phyloP scores from a whole-genome alignment of 2,113 vertebrate species.

The Urocitellus parryii region DNA sequence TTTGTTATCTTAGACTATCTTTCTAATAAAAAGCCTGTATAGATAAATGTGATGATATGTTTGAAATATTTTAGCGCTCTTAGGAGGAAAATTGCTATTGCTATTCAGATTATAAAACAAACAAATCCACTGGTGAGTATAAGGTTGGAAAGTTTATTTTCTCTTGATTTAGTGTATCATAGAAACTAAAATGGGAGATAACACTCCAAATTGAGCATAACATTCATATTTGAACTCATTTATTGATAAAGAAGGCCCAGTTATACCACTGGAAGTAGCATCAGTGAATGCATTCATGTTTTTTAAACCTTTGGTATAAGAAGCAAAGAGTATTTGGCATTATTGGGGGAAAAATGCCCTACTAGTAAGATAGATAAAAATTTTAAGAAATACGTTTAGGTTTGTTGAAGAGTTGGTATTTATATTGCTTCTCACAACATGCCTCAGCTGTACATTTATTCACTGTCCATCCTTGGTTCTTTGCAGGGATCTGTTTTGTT shows the following conservation, averaged over 20 bases:
- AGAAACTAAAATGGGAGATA: constrained; percentile 38
- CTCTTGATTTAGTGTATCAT: neutral
- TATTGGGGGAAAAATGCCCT: neutral
- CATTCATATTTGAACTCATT: constrained; percentile 13
- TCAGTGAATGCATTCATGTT: neutral
- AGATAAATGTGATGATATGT: constrained; percentile 30
- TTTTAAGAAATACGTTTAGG: constrained; percentile 50
- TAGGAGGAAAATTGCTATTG: constrained; percentile 20
- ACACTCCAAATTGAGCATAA: neutral
- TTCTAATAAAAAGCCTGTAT: constrained; percentile 64
- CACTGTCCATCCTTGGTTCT: neutral
- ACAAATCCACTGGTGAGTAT: neutral
- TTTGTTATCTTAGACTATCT: constrained; percentile 59
- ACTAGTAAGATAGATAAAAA: constrained; percentile 9
- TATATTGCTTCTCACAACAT: constrained; percentile 1
- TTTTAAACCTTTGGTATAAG: neutral
- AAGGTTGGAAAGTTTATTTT: constrained; percentile 22
- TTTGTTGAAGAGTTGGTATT: constrained; percentile 32
- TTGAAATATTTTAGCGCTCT: constrained; percentile 55
- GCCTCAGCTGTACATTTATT: neutral
- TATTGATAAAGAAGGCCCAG: neutral
- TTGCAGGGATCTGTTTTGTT: constrained; percentile 24
- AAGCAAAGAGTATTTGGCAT: constrained; percentile 25
- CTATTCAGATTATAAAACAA: constrained; percentile 5
- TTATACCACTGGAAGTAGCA: neutral